phyloP scores from a whole-genome alignment of 1,140 invertebrate genomes.

The Drosophila navojoa region DNA sequence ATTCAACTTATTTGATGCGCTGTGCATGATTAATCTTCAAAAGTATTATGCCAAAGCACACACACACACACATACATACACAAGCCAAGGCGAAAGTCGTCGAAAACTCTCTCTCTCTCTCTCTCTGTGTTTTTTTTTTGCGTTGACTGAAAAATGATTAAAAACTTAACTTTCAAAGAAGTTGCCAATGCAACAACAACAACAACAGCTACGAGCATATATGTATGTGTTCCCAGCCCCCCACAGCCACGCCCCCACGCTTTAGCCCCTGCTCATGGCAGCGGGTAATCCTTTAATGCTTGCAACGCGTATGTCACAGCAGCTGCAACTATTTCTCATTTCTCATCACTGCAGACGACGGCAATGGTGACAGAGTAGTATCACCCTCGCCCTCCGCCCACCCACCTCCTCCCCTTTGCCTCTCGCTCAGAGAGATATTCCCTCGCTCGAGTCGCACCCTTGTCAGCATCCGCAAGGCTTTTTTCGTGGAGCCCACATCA shows the following conservation, averaged over 20 bases:
- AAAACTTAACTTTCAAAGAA: conserved; percentile 75
- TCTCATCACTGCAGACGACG: conserved; percentile 39
- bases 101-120: too few relatives aligned
- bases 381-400: neutral
- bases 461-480: conserved; percentile 21
- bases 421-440: neutral
- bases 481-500: conserved; percentile 23
- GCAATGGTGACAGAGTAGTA: conserved; percentile 35
- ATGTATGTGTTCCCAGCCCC: neutral
- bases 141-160: conserved; percentile 74
- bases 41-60: conserved; percentile 11
- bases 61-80: neutral
- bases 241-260: neutral
- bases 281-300: conserved; percentile 71
- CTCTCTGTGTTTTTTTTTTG: conserved; percentile 27
- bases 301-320: conserved; percentile 73
- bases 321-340: conserved; percentile 74
- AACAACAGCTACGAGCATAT: conserved; percentile 24
- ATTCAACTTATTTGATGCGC: conserved; percentile 63
- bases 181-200: conserved; percentile 40
- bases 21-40: conserved; percentile 66
- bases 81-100: conserved; percentile 38
- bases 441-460: conserved; percentile 11
- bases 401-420: neutral
- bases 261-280: conserved; percentile 24